Evolutionary conservation across 1,140 invertebrate species (phyloP), one percentile per base, ranked within the genome.

Genomic region (Platyura marginata): DNA sequence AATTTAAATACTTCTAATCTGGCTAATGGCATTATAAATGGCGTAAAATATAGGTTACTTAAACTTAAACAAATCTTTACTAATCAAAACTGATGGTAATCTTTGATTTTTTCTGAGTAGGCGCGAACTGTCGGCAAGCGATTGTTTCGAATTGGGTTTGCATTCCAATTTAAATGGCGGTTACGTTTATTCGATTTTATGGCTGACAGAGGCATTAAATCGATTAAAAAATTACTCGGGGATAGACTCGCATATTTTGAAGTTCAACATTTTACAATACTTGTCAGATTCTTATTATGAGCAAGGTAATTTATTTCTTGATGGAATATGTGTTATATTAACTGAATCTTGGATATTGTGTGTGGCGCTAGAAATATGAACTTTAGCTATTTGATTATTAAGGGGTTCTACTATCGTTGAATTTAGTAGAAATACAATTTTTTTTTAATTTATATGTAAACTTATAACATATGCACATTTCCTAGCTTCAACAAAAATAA

Each of bases 101-200:
- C 40, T 32, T 4, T 38, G 16, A 18, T 18, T 3, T 18, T 21
- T 13, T 36, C 35, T 19, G 46, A 61, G 21, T 48, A 72, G 72
- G 56, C 63, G 67, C 3, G 70, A 69, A 47, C 70, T 82, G 70
- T 62, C 69, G 66, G 88, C 88, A 15, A 76, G 81, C 42, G 94
- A 98, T 59, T 97, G 93, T 58, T 98, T 92, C 66, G 93, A 98
- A 65, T 68, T 98, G 29, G 95, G 92, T 3, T 71, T 89, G 40
- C 81, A 91, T 51, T 80, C 88, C n/a, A 98, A 98, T 66, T 88
- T 90, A 54, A 78, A 81, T 51, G 81, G 80, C 15, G 94, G 98
- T 65, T 92, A 82, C 61, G 89, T 88, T 53, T 93, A 97, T 57
- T 90, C 91, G 0, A 74, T 88, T 1, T 61, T 90, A 29, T 98